These are phyloP conservation scores for Erebia aethiops DNA, from an alignment of 2,888 invertebrate species.

Conservation along the genomic window DNA sequence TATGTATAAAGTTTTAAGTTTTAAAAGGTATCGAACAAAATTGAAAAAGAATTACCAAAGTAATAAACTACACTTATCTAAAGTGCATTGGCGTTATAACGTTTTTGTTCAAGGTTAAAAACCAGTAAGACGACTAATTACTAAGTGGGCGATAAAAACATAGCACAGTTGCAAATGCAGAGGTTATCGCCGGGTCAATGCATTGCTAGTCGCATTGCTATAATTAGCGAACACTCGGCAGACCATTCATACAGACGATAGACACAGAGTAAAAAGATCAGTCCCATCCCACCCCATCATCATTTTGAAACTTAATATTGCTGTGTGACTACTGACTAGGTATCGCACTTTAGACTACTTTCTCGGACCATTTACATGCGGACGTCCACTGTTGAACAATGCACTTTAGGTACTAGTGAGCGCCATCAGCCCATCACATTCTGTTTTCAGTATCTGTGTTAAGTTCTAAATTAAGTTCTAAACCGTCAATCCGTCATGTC, in stretches of 20 bases:
- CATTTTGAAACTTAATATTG: too few species aligned
- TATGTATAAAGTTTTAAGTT: too few species aligned
- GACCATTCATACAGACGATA: conserved; percentile 53
- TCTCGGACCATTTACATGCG: too few species aligned
- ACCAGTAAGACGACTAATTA: conserved; percentile 15
- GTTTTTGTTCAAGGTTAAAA: conserved; percentile 18
- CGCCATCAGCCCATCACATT: too few species aligned
- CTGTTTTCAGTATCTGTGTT: too few species aligned
- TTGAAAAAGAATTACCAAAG: not conserved
- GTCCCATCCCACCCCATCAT: not conserved
- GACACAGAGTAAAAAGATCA: conserved; percentile 31
- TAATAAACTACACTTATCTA: not conserved
- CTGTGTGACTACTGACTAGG: too few species aligned
- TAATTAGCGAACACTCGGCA: conserved; percentile 59
- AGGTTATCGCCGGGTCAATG: conserved; percentile 60
- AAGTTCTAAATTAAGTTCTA: too few species aligned
- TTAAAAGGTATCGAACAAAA: not conserved
- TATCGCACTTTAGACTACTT: too few species aligned
- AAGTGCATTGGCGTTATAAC: not conserved
- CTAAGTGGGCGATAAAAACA: conserved; percentile 16
- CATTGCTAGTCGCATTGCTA: conserved; percentile 59
- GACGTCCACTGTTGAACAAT: too few species aligned
- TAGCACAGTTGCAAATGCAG: conserved; percentile 40
- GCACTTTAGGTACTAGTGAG: too few species aligned
- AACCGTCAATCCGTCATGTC: too few species aligned